A percentile compares a stretch with the other conserved stretches of the same genome.
phyloP scores from a whole-genome alignment of 2,888 invertebrate species.

The Heteromurus nitidus region DNA sequence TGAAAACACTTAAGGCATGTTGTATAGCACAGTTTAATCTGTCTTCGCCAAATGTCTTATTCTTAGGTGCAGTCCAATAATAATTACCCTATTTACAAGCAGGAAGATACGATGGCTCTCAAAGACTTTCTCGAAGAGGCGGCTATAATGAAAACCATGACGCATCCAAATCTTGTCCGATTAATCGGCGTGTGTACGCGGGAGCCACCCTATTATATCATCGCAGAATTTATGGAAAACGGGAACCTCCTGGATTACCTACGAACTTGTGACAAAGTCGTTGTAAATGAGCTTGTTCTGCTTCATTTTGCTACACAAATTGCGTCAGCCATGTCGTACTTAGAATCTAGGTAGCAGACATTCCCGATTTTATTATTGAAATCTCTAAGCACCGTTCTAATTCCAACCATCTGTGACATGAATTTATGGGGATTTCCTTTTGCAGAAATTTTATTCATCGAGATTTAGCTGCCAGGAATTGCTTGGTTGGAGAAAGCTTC shows the following conservation, averaged over 20 bases:
- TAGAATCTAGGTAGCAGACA: conserved; percentile 80
- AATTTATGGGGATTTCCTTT: no score
- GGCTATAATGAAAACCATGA: conserved; percentile 99
- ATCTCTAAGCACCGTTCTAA: no score
- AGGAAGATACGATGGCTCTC: conserved; percentile 99
- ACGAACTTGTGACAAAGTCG: conserved; percentile 88
- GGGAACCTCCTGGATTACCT: conserved; percentile 98
- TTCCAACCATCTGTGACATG: no score
- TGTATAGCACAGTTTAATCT: background rate
- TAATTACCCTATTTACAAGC: conserved; percentile 16
- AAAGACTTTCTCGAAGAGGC: conserved; percentile 99
- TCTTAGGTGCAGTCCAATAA: background rate
- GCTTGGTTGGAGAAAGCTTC: conserved; percentile 97
- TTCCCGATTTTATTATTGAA: conserved; percentile 10
- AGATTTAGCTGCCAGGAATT: conserved; percentile 99
- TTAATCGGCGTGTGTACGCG: conserved; percentile 97
- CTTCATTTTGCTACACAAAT: conserved; percentile 99
- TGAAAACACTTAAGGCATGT: conserved; percentile 92
- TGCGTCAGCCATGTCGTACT: conserved; percentile 98
- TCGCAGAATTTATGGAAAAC: conserved; percentile 99
- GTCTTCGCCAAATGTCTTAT: background rate
- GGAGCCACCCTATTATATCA: conserved; percentile 99
- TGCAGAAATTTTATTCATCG: conserved; percentile 73
- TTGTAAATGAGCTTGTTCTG: conserved; percentile 94
- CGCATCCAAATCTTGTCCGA: conserved; percentile 98